Conservation (phyloP, 2,113 vertebrate genomes). For the Guaruba guarouba region DNA sequence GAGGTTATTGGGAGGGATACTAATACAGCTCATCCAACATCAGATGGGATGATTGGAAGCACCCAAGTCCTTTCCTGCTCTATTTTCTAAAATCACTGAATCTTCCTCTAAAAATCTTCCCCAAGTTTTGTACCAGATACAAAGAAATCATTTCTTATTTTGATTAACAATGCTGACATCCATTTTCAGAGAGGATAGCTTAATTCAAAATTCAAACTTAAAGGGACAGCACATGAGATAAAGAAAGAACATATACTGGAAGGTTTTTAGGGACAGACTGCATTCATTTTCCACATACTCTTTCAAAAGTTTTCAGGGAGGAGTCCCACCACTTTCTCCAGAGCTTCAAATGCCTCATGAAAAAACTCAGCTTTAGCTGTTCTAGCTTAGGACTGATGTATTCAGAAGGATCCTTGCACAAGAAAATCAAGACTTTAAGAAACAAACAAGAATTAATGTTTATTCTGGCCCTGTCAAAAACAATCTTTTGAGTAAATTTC, state of each 20-base stretch:
- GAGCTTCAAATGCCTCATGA: background rate
- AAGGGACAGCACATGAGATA: background rate
- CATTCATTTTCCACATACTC: background rate
- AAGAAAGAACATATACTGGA: background rate
- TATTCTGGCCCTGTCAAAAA: background rate
- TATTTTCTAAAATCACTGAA: background rate
- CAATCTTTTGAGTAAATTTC: background rate
- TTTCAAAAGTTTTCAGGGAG: background rate
- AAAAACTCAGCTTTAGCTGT: background rate
- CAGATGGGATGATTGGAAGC: background rate
- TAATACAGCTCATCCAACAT: background rate
- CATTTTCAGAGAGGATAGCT: background rate
- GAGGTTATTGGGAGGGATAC: background rate
- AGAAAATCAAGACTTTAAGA: background rate
- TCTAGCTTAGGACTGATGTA: background rate
- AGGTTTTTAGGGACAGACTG: background rate
- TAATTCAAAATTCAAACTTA: background rate
- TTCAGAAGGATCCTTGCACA: background rate
- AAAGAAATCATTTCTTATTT: background rate
- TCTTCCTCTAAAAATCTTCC: background rate
- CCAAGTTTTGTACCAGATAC: background rate
- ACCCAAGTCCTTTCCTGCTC: background rate
- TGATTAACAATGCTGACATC: background rate
- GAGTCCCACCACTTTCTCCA: background rate
- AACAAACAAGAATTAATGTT: background rate